Percentiles rank a stretch among this genome's conserved stretches.
phyloP scores from a whole-genome alignment of 2,888 invertebrate genomes.

The Hydraecia micacea region DNA sequence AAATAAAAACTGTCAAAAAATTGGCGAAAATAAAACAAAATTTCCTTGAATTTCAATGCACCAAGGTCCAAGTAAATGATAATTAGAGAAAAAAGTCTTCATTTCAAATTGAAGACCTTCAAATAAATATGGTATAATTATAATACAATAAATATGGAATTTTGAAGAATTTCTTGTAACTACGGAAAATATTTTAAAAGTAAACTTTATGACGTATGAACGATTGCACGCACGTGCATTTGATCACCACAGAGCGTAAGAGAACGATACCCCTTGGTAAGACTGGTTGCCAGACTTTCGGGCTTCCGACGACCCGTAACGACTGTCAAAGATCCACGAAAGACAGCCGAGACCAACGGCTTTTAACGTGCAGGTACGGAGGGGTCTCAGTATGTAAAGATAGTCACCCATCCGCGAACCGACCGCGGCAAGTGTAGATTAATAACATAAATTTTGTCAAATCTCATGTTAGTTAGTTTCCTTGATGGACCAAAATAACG shows the following conservation, averaged over 20 bases:
- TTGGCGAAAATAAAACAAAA: neutral
- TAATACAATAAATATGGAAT: neutral
- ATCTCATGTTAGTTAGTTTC: too few species aligned
- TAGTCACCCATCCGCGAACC: neutral
- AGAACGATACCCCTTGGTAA: neutral
- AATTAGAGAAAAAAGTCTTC: conserved; percentile 19
- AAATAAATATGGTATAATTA: conserved; percentile 24
- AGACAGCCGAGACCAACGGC: neutral
- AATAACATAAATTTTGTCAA: too few species aligned
- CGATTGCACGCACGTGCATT: neutral
- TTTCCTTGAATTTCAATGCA: conserved; percentile 26
- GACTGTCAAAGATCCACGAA: neutral
- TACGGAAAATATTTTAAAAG: neutral
- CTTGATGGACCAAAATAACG: too few species aligned
- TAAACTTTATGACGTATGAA: neutral
- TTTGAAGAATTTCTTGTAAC: neutral
- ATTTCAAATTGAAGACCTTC: conserved; percentile 15
- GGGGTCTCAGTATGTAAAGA: too few species aligned
- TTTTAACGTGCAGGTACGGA: neutral
- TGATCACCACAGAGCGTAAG: neutral
- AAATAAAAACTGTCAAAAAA: neutral
- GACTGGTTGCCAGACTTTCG: neutral
- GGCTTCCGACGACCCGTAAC: neutral
- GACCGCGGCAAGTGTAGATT: neutral
- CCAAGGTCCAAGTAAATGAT: neutral